Evolutionary conservation across 2,797 vertebrate species (phyloP), one percentile per base, ranked within the genome.

Genomic region (Atherinosoma microstoma): DNA sequence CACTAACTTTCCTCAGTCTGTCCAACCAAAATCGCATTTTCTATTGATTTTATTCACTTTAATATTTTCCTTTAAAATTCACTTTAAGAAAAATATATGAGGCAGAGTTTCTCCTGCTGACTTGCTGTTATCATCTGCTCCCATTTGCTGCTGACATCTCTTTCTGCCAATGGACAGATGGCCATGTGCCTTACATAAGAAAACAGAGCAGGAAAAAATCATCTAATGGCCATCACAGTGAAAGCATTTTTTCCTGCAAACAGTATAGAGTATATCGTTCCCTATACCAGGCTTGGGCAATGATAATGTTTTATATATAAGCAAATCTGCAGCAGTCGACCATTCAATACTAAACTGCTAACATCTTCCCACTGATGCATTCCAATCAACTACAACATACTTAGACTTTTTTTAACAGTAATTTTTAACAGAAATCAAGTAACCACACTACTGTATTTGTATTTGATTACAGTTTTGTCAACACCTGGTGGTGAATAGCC

Each of bases 401-500:
- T 56, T 7, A 8, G 27, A 29, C 53, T 16, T 56, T 56, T 56
- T 27, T 13, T 59, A 56, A 18, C 24, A 47, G 0, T 0, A 16
- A 0, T 64, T 68, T 3, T 3, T 4, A 7, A 12, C 18, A 18
- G 13, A 72, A 62, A 51, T 59, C 0, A 13, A 49, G 24, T 40
- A 36, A 62, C 13, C 16, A 29, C 1, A 29, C 20, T 3, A 20
- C 15, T 34, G 15, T 30, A 16, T 18, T 20, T 58, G 0, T 4
- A 24, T 13, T 61, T 58, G 54, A 18, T 12, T 22, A 42, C 0
- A 45, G 16, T 64, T 29, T 62, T 42, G 70, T 58, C 20, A 32
- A 89, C 90, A 82, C 73, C 92, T 92, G 67, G 70, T 90, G 91
- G 86, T 57, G 3, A 42, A 8, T 15, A 16, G 13, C 56, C 20